These are phyloP conservation scores for Heliconius hortense DNA, from an alignment of 2,888 invertebrate species.

Conservation along the genomic window DNA sequence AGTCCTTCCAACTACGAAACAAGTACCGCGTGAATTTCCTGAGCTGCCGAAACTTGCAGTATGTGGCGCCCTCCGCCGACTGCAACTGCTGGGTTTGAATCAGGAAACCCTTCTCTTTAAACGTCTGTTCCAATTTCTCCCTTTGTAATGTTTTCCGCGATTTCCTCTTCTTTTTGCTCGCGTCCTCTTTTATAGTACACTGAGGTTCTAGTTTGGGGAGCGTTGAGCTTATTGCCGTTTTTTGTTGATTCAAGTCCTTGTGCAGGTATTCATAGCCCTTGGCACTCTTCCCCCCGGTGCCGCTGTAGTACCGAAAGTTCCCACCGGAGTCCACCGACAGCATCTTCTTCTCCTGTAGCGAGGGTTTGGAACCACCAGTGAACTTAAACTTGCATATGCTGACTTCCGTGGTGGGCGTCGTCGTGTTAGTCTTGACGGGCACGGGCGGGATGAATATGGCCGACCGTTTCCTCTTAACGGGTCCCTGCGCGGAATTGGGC, in stretches of 20 bases:
- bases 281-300: constrained; percentile 91
- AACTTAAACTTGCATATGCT: constrained; percentile 97
- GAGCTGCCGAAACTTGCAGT: constrained; percentile 95
- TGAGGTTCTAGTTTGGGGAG: constrained; percentile 49
- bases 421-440: constrained; percentile 86
- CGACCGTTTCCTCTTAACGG: constrained; percentile 88
- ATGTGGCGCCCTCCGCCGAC: constrained; percentile 95
- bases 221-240: constrained; percentile 44
- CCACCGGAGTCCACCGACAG: constrained; percentile 94
- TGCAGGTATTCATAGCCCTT: constrained; percentile 91
- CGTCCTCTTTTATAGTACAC: constrained; percentile 61
- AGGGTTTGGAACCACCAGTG: constrained; percentile 94
- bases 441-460: constrained; percentile 93
- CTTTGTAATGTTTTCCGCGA: constrained; percentile 91
- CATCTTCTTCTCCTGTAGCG: constrained; percentile 95
- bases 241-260: constrained; percentile 84
- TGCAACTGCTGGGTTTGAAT: constrained; percentile 96
- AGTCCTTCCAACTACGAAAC: constrained; percentile 96
- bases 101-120: constrained; percentile 95
- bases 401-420: constrained; percentile 91
- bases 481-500: constrained; percentile 65
- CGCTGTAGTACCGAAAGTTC: constrained; percentile 93
- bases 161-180: constrained; percentile 85
- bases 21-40: constrained; percentile 95
- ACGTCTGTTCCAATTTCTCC: constrained; percentile 94